Conservation (phyloP, 2,888 invertebrate genomes). For the Apeira syringaria region DNA sequence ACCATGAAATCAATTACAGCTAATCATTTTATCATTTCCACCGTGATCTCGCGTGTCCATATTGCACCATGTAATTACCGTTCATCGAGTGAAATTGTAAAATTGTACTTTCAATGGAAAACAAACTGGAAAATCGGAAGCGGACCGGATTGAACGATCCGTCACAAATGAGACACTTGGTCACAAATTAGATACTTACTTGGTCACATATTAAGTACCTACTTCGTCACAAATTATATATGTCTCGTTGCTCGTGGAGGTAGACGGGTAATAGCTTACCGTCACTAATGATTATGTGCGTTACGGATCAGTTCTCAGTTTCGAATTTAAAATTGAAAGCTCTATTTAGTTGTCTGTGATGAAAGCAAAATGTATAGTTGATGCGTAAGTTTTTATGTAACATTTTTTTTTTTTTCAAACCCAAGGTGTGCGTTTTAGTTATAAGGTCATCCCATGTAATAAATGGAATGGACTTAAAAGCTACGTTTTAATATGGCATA, state of each 20-base stretch:
- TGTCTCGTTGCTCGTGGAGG: slow-evolving; percentile 23
- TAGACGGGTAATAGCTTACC: slow-evolving; percentile 11
- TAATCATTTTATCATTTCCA: slow-evolving; percentile 1
- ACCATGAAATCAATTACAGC: slow-evolving; percentile 2
- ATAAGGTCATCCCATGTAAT: too few relatives aligned
- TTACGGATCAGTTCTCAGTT: slow-evolving; percentile 2
- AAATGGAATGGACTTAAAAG: too few relatives aligned
- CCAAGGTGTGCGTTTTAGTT: too few relatives aligned
- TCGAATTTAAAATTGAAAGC: slow-evolving; percentile 12
- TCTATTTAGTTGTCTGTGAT: neutral
- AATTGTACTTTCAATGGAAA: slow-evolving; percentile 64
- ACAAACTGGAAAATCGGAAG: slow-evolving; percentile 61
- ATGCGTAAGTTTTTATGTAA: too few relatives aligned
- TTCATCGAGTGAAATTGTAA: slow-evolving; percentile 58
- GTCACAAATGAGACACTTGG: neutral
- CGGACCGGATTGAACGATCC: slow-evolving; percentile 42
- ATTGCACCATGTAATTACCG: slow-evolving; percentile 25
- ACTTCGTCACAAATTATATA: slow-evolving; percentile 41
- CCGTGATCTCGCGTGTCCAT: slow-evolving; percentile 9
- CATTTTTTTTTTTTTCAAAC: too few relatives aligned
- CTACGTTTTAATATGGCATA: too few relatives aligned
- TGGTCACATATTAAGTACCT: slow-evolving; percentile 43
- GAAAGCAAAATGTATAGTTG: too few relatives aligned
- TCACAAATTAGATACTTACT: slow-evolving; percentile 43
- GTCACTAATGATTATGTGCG: slow-evolving; percentile 8